Evolutionary conservation across 2,113 vertebrate species (phyloP).

Genomic region (Atractosteus spatula): DNA sequence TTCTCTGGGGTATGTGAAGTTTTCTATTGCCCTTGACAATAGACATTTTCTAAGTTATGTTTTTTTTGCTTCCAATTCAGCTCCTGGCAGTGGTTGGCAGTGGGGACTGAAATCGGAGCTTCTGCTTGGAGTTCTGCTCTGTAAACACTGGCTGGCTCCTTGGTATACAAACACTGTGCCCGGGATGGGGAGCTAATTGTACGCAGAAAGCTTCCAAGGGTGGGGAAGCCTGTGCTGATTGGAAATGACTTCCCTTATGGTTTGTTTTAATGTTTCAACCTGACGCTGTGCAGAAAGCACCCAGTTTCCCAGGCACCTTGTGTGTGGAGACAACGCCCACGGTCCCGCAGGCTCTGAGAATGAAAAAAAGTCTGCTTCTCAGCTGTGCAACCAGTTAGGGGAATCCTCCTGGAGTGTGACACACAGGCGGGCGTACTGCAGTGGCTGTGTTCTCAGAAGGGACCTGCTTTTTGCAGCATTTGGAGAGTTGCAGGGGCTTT

Average conservation of each 20-base stretch:
- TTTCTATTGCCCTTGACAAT: no score
- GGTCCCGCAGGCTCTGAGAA: background rate
- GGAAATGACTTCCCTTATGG: conserved; percentile 25
- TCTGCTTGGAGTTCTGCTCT: conserved; percentile 28
- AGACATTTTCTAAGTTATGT: background rate
- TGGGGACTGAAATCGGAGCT: conserved; percentile 31
- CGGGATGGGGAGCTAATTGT: conserved; percentile 31
- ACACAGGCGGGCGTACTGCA: no score
- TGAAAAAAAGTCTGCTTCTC: background rate
- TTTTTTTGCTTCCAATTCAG: conserved; percentile 15
- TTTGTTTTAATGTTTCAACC: conserved; percentile 32
- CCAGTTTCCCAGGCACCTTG: conserved; percentile 21
- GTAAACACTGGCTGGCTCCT: conserved; percentile 30
- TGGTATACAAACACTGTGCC: conserved; percentile 14
- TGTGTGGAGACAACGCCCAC: conserved; percentile 13
- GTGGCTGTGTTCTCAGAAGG: no score
- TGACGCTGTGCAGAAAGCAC: conserved; percentile 24
- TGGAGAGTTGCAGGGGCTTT: no score
- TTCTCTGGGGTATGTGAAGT: no score
- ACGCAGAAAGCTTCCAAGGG: conserved; percentile 28
- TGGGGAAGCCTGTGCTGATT: conserved; percentile 20
- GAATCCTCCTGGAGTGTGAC: no score
- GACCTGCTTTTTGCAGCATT: no score
- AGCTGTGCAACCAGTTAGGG: no score
- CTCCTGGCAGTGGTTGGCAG: conserved; percentile 15